Percentiles rank a stretch among this genome's conserved stretches.
These are phyloP conservation scores for Danaus melanippus DNA, from an alignment of 1,140 invertebrate species.

Conservation along the genomic window DNA sequence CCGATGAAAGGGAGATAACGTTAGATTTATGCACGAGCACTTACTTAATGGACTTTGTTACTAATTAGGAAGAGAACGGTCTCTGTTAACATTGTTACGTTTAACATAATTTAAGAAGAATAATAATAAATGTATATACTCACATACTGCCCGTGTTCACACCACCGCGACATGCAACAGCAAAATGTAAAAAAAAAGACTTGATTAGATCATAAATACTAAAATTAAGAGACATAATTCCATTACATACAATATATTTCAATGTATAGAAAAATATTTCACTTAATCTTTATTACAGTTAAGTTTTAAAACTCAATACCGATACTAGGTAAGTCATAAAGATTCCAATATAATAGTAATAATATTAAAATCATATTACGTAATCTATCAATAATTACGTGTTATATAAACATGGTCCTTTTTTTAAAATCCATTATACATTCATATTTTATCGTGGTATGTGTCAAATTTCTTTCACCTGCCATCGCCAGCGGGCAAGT, in stretches of 20 bases:
- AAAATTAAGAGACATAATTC: background rate
- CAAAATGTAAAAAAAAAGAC: conserved; percentile 22
- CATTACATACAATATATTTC: no score
- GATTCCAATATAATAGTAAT: no score
- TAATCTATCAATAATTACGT: no score
- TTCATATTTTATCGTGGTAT: conserved; percentile 17
- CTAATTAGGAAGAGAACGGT: conserved; percentile 24
- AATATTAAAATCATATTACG: no score
- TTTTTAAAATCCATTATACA: conserved; percentile 4
- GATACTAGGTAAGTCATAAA: no score
- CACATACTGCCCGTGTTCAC: conserved; percentile 45
- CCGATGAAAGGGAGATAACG: conserved; percentile 7
- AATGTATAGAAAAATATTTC: no score
- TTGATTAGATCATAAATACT: conserved; percentile 16
- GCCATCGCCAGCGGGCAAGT: conserved; percentile 5
- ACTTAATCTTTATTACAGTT: no score
- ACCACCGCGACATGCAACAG: conserved; percentile 29
- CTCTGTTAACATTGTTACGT: no score
- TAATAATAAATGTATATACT: conserved; percentile 34
- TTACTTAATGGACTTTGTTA: conserved; percentile 26
- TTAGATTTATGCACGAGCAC: conserved; percentile 28
- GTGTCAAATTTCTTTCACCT: conserved; percentile 18
- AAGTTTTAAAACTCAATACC: no score
- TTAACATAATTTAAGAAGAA: conserved; percentile 10
- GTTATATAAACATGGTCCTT: no score